Conservation (phyloP, 2,113 vertebrate genomes). For the Nanorana parkeri region DNA sequence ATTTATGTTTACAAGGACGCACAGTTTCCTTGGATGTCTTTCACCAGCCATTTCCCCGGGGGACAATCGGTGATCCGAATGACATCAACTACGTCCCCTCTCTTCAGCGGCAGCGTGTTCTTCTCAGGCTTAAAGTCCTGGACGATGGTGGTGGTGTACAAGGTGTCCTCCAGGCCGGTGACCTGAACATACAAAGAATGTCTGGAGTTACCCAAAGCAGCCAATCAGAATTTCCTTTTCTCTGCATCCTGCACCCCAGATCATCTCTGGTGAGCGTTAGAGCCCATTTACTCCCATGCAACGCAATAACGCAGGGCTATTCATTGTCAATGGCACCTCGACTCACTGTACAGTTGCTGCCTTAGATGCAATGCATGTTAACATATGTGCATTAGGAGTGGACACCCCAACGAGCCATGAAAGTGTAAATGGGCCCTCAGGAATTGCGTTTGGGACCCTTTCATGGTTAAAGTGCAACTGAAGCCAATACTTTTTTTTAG, state of each 20-base stretch:
- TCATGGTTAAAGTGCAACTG: too few species aligned
- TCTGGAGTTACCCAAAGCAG: background rate
- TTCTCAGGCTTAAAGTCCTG: conserved; percentile 67
- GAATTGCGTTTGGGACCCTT: too few species aligned
- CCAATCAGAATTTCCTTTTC: background rate
- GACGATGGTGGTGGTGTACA: conserved; percentile 64
- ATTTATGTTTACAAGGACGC: conserved; percentile 52
- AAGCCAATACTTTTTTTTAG: too few species aligned
- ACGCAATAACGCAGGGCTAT: too few species aligned
- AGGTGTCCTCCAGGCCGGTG: conserved; percentile 68
- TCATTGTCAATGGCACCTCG: too few species aligned
- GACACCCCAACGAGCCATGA: too few species aligned
- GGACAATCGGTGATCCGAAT: conserved; percentile 69
- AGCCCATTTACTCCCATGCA: too few species aligned
- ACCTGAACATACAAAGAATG: conserved; percentile 65
- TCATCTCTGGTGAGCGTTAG: background rate
- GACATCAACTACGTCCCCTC: conserved; percentile 67
- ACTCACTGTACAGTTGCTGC: too few species aligned
- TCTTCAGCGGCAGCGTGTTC: conserved; percentile 62
- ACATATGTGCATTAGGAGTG: too few species aligned
- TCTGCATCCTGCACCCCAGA: too few species aligned
- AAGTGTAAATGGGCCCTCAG: too few species aligned
- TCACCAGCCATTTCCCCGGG: conserved; percentile 72
- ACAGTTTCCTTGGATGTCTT: conserved; percentile 73
- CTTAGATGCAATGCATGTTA: too few species aligned